Percentiles rank a stretch among this genome's conserved stretches.
Evolutionary conservation across 2,797 vertebrate species (phyloP).

Genomic region (Perodicticus potto): DNA sequence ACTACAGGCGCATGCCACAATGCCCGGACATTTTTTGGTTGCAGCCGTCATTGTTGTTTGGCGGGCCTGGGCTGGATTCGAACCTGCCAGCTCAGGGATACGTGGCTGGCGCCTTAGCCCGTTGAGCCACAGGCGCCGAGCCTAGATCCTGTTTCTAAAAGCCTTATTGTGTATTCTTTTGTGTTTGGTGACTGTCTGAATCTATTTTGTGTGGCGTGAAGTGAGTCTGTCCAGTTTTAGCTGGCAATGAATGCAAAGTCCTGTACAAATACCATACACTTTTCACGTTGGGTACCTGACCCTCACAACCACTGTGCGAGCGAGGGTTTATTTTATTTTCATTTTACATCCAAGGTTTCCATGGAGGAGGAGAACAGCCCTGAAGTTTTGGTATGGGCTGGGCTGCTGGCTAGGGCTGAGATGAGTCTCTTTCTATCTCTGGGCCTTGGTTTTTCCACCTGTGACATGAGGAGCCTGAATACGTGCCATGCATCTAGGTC

Average conservation of each 20-base stretch:
- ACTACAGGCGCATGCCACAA: too few species aligned
- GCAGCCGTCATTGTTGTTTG: too few species aligned
- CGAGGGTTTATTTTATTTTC: background rate
- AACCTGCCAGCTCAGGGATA: too few species aligned
- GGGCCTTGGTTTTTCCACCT: background rate
- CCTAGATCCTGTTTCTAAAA: background rate
- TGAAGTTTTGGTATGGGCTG: background rate
- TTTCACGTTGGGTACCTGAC: too few species aligned
- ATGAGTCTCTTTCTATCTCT: background rate
- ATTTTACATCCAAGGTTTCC: background rate
- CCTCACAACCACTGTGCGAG: background rate
- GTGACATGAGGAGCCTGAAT: background rate
- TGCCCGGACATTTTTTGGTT: too few species aligned
- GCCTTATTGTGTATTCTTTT: background rate
- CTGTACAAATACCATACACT: background rate
- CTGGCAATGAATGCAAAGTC: background rate
- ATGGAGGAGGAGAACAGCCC: background rate
- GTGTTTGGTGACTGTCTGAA: background rate
- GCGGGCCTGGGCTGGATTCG: too few species aligned
- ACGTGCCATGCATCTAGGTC: background rate
- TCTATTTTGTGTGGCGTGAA: background rate
- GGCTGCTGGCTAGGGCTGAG: background rate
- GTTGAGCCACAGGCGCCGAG: too few species aligned
- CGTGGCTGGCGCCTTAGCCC: too few species aligned
- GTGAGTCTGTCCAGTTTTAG: background rate